A percentile compares a stretch with the other conserved stretches of the same genome.
Conservation (phyloP, 2,113 vertebrate genomes). For the Leptocoma aspasia region DNA sequence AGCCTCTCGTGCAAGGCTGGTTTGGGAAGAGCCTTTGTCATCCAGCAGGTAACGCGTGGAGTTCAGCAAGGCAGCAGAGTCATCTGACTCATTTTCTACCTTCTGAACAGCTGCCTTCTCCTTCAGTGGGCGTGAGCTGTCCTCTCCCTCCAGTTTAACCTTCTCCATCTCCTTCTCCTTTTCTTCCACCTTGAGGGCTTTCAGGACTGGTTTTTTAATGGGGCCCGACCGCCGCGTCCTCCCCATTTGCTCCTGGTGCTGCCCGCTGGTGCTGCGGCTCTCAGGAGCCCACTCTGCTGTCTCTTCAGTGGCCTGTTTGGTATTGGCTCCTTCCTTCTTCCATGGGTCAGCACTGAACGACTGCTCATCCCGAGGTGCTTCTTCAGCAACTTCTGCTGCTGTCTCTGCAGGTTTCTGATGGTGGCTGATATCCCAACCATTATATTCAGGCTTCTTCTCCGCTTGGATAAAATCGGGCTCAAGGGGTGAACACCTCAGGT, state of each 20-base stretch:
- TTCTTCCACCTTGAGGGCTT: conserved; percentile 95
- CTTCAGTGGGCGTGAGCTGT: conserved; percentile 65
- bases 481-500: conserved; percentile 71
- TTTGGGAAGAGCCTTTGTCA: conserved; percentile 70
- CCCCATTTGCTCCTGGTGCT: conserved; percentile 81
- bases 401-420: conserved; percentile 73
- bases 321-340: conserved; percentile 79
- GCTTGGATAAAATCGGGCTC: conserved; percentile 78
- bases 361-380: conserved; percentile 74
- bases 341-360: conserved; percentile 74
- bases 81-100: conserved; percentile 73
- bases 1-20: conserved; percentile 32
- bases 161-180: conserved; percentile 95
- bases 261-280: conserved; percentile 63
- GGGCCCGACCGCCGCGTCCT: conserved; percentile 88
- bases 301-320: conserved; percentile 72
- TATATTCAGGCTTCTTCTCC: conserved; percentile 78
- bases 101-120: conserved; percentile 75
- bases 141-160: conserved; percentile 80
- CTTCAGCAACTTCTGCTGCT: conserved; percentile 62
- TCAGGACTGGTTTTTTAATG: conserved; percentile 96
- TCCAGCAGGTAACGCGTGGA: conserved; percentile 51
- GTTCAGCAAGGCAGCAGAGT: conserved; percentile 69
- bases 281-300: conserved; percentile 79
- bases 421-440: conserved; percentile 72